Conservation (phyloP, 2,113 vertebrate genomes). For the Vulpes lagopus region DNA sequence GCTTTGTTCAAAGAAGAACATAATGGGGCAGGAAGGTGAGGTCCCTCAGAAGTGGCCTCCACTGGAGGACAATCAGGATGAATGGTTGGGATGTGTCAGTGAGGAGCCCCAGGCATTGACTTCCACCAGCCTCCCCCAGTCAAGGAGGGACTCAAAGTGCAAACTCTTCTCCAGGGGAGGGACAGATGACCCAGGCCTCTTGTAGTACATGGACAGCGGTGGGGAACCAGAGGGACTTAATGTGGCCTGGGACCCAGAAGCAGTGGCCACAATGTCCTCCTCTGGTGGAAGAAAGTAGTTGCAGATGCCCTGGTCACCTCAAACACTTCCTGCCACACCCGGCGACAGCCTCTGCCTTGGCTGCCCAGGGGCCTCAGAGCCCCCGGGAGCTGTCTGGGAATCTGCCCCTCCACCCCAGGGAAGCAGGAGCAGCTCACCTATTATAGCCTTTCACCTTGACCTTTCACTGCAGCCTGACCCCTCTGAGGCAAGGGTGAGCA, state of each 20-base stretch:
- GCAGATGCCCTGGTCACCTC: background rate
- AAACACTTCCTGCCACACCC: rapidly evolving
- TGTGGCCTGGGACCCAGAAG: background rate
- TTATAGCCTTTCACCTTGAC: background rate
- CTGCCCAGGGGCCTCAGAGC: background rate
- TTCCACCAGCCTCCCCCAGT: background rate
- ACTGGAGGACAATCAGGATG: background rate
- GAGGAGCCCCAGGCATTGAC: background rate
- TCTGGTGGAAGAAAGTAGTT: background rate
- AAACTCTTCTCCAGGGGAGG: background rate
- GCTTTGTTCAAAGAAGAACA: slow-evolving; percentile 60
- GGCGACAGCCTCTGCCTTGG: background rate
- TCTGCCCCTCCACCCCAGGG: background rate
- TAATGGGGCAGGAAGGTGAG: slow-evolving; percentile 40
- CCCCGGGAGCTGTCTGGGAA: background rate
- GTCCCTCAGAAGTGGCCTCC: background rate
- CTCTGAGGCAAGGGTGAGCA: background rate
- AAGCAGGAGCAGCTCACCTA: background rate
- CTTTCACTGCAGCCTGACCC: background rate
- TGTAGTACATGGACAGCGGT: background rate
- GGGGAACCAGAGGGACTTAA: background rate
- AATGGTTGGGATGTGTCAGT: rapidly evolving
- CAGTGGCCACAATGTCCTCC: background rate
- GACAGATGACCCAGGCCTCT: background rate
- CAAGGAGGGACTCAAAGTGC: background rate